Base-by-base conservation (phyloP, 2,888 invertebrate genomes). In the Tetranychus piercei region DNA sequence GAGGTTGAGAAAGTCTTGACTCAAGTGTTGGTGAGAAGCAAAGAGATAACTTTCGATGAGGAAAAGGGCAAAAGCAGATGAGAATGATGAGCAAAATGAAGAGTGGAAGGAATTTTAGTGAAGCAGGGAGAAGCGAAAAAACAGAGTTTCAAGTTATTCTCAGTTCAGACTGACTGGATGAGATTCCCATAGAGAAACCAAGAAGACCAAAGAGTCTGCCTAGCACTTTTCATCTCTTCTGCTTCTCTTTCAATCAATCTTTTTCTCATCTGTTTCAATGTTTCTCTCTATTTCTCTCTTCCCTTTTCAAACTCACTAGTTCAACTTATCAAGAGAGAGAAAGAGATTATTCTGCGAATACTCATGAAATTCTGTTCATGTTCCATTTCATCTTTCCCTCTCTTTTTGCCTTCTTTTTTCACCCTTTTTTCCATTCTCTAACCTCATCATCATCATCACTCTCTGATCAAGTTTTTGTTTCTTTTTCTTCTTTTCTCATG, bases 21-120 rank as follows among this genome's bases (percentile, higher is more conserved):
- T 34, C 34, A 2, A 23, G 23, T 23, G 34, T 34, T 3, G 34
- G 34, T 34, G 34, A 66, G 66, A 66, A 66, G 11, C 18, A 66
- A 20, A 15, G 20, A 20, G 7, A 65, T 15, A 66, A 65, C 20
- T 65, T 66, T 66, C 66, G 66, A 20, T 66, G 66, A 66, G 11
- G 34, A 34, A 34, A 34, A 23, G 23, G 23, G 23, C 23, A 23
- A n/a, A 65, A 20, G 66, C 18, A 66, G 20, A 66, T 65, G 65
- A 65, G 9, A 65, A 65, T 66, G 34, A 66, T 66, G 66, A 20
- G 66, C 66, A 66, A 66, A 66, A 18, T 66, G 20, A 20, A 66
- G 66, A 18, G 66, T 34, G 34, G 34, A 34, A 34, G 34, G 34
- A 34, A 34, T 34, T 34, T 34, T 34, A 34, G 34, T 34, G 34